These are phyloP conservation scores for Drosophila tripunctata DNA, from an alignment of 2,888 invertebrate genomes.

Conservation along the genomic window DNA sequence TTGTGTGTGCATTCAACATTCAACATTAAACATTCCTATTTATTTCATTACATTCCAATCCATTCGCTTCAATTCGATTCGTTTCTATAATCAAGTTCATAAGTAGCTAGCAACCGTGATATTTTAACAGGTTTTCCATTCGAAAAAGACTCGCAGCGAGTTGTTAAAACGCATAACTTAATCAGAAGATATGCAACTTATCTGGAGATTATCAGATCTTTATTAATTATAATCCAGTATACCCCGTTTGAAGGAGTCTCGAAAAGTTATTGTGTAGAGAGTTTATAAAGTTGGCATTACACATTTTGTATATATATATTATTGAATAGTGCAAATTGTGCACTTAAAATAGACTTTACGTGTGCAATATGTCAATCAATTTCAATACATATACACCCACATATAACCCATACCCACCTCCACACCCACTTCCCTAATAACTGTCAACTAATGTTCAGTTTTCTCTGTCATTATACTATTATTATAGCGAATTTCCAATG, in stretches of 20 bases:
- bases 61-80: conserved; percentile 10
- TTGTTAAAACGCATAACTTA: not conserved
- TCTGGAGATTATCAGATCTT: not conserved
- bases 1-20: conserved; percentile 39
- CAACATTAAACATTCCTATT: conserved; percentile 24
- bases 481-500: conserved; percentile 1
- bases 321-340: not conserved
- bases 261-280: not conserved
- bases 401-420: too few species aligned
- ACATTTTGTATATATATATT: not conserved
- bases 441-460: conserved; percentile 17
- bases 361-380: not conserved
- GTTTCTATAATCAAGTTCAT: conserved; percentile 32
- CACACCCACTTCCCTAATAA: not conserved
- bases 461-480: conserved; percentile 5
- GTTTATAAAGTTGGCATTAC: not conserved
- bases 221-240: not conserved
- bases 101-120: conserved; percentile 25
- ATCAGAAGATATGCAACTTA: not conserved
- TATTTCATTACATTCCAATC: conserved; percentile 3
- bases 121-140: conserved; percentile 30
- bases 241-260: not conserved
- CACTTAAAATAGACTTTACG: not conserved
- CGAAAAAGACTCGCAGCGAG: not conserved
- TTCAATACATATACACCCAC: not conserved